These are phyloP conservation scores for Metaphire vulgaris DNA, from an alignment of 1,140 invertebrate species.

Conservation along the genomic window DNA sequence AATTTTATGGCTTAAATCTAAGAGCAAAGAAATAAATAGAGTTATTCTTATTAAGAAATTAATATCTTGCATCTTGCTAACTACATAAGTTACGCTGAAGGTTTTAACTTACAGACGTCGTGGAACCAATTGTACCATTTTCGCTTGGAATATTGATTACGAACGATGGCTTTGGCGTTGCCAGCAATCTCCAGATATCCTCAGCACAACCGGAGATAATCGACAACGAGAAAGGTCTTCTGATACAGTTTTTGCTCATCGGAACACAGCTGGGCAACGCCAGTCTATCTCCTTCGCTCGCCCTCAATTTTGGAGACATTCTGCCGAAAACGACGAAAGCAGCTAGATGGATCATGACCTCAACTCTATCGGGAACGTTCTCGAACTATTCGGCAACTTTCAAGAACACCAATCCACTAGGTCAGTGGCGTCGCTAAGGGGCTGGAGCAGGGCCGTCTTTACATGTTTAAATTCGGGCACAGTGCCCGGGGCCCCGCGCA, in stretches of 20 bases:
- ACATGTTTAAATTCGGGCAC: too few relatives aligned
- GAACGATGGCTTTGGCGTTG: slow-evolving; percentile 35
- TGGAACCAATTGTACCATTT: slow-evolving; percentile 34
- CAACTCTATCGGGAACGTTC: slow-evolving; percentile 33
- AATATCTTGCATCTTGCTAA: too few relatives aligned
- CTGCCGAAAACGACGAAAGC: slow-evolving; percentile 32
- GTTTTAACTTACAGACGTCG: slow-evolving; percentile 10
- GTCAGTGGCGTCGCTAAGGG: too few relatives aligned
- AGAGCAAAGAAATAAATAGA: too few relatives aligned
- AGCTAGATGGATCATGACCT: slow-evolving; percentile 36
- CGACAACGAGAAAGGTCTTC: slow-evolving; percentile 38
- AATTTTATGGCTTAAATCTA: too few relatives aligned
- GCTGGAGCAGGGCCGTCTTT: too few relatives aligned
- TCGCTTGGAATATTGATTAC: slow-evolving; percentile 33
- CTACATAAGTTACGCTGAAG: too few relatives aligned
- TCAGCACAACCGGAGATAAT: slow-evolving; percentile 39
- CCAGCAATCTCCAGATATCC: slow-evolving; percentile 34
- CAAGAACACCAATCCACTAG: slow-evolving; percentile 37
- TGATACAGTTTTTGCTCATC: slow-evolving; percentile 36
- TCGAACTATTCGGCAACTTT: slow-evolving; percentile 37
- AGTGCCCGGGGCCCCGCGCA: too few relatives aligned
- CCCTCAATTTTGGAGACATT: slow-evolving; percentile 36
- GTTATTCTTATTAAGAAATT: too few relatives aligned
- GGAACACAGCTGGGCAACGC: slow-evolving; percentile 31
- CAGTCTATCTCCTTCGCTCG: slow-evolving; percentile 31